Evolutionary conservation across 2,797 vertebrate genomes (phyloP).

Genomic region (Arctocebus calabarensis): DNA sequence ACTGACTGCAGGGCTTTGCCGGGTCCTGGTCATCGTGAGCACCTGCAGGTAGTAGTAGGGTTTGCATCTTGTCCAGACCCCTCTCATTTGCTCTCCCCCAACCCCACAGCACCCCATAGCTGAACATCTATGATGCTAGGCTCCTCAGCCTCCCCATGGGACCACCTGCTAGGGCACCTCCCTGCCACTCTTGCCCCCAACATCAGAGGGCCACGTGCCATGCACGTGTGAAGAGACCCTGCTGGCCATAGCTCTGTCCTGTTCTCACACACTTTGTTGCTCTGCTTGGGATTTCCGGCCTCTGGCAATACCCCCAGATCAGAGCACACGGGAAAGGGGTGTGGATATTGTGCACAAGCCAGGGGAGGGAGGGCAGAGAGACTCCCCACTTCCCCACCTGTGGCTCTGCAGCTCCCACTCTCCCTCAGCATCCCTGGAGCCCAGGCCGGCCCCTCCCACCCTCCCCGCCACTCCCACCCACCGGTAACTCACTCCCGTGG

Average conservation of each 20-base stretch:
- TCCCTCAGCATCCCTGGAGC: not conserved
- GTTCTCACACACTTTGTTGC: not conserved
- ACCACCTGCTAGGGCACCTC: rapidly evolving
- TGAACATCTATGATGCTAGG: not conserved
- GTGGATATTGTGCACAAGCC: no score
- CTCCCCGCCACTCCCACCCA: no score
- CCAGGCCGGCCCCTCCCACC: not conserved
- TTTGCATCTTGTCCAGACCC: not conserved
- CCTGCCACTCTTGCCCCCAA: not conserved
- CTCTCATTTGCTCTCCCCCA: not conserved
- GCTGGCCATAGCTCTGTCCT: rapidly evolving
- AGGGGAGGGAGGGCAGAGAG: not conserved
- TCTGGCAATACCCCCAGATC: rapidly evolving
- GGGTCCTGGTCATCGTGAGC: constrained; percentile 61
- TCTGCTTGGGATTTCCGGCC: not conserved
- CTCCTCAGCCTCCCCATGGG: not conserved
- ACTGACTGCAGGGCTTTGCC: constrained; percentile 79
- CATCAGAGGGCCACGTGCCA: rapidly evolving
- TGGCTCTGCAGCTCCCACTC: not conserved
- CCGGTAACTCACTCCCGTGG: constrained; percentile 13
- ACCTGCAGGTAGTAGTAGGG: constrained; percentile 66
- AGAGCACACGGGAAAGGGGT: not conserved
- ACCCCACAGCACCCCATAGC: no score
- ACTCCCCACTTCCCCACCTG: no score
- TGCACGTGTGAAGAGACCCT: no score